Conservation (phyloP, 2,888 invertebrate species). For the Eilema depressum region DNA sequence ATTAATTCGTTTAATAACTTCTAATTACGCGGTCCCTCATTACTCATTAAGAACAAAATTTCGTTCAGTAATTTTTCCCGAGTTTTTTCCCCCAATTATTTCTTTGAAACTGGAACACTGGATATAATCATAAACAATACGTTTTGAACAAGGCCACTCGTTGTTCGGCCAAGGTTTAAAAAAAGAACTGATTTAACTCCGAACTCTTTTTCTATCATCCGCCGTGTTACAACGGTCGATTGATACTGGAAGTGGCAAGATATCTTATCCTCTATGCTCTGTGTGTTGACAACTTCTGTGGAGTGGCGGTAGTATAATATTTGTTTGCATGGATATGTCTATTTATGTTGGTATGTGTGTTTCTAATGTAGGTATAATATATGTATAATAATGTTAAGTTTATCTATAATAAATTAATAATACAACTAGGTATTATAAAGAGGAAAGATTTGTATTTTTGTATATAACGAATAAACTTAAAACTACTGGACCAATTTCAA, state of each 20-base stretch:
- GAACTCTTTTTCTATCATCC: neutral
- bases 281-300: neutral
- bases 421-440: no score
- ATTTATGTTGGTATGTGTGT: no score
- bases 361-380: no score
- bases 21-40: neutral
- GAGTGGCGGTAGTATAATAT: neutral
- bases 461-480: no score
- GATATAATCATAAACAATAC: conserved; percentile 8
- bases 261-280: neutral
- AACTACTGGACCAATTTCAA: no score
- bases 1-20: neutral
- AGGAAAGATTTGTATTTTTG: no score
- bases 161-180: conserved; percentile 6
- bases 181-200: neutral
- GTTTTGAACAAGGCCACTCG: conserved; percentile 10
- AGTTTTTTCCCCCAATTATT: conserved; percentile 5
- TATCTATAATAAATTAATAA: no score
- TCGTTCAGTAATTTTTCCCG: neutral
- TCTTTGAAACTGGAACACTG: conserved; percentile 15
- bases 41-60: conserved; percentile 7
- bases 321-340: no score
- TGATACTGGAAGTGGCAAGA: neutral
- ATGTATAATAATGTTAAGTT: no score
- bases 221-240: neutral